Percentiles rank a stretch among this genome's conserved stretches.
Conservation (phyloP, 2,797 vertebrate genomes). For the Danio tinwini region DNA sequence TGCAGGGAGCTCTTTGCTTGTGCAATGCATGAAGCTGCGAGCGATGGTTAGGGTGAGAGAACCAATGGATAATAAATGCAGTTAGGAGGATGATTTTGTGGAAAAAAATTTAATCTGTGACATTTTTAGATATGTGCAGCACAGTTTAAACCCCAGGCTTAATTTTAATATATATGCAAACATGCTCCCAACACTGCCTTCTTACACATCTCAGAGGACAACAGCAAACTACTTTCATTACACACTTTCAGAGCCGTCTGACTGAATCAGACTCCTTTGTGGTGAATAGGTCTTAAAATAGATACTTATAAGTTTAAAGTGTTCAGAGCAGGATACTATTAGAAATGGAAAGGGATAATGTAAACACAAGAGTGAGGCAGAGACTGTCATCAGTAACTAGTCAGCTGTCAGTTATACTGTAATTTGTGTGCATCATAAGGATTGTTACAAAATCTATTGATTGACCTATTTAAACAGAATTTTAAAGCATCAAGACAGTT, state of each 20-base stretch:
- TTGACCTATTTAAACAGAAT: not conserved
- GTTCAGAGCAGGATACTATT: not conserved
- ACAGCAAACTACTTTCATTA: slow-evolving; percentile 30
- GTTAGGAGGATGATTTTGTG: not conserved
- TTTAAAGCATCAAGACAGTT: not conserved
- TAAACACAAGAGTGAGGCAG: not conserved
- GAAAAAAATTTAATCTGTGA: slow-evolving; percentile 20
- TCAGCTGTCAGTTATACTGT: not conserved
- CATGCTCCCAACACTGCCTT: slow-evolving; percentile 11
- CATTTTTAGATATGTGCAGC: slow-evolving; percentile 33
- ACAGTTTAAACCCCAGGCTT: slow-evolving; percentile 15
- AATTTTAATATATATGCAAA: slow-evolving; percentile 42
- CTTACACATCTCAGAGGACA: slow-evolving; percentile 14
- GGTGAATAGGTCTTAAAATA: slow-evolving; percentile 15
- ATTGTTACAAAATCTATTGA: not conserved
- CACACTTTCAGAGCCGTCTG: slow-evolving; percentile 8
- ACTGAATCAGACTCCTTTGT: slow-evolving; percentile 8
- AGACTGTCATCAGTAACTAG: not conserved
- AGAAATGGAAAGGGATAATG: not conserved
- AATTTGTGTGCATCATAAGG: not conserved
- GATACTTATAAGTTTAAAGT: slow-evolving; percentile 21
- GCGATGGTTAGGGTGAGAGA: not conserved
- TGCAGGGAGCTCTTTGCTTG: not conserved
- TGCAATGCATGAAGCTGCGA: not conserved
- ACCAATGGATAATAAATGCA: slow-evolving; percentile 23